These are phyloP conservation scores for Mesorhabditis belari DNA, from an alignment of 2,888 invertebrate species.

Conservation along the genomic window DNA sequence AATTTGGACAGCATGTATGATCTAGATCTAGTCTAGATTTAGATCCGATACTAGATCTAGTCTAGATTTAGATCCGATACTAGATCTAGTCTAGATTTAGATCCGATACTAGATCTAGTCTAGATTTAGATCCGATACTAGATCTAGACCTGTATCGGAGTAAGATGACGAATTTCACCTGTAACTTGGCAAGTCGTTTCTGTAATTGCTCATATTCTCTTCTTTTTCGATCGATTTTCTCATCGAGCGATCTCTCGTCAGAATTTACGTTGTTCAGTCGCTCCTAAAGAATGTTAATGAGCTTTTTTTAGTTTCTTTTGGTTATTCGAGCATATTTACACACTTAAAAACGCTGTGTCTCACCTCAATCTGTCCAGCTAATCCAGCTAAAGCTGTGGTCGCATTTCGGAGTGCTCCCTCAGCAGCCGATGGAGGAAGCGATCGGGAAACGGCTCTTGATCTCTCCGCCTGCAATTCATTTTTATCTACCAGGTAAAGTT, in stretches of 20 bases:
- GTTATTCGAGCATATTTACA: constrained; percentile 59
- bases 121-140: too few relatives aligned
- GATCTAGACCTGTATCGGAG: too few relatives aligned
- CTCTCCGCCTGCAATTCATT: background rate
- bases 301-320: too few relatives aligned
- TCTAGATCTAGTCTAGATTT: too few relatives aligned
- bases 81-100: too few relatives aligned
- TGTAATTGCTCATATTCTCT: constrained; percentile 84
- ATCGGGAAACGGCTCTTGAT: constrained; percentile 1
- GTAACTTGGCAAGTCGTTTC: constrained; percentile 82
- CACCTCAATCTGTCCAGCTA: constrained; percentile 23
- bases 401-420: constrained; percentile 74
- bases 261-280: constrained; percentile 78
- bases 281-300: constrained; percentile 30
- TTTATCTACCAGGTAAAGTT: background rate
- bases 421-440: constrained; percentile 60
- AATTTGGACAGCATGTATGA: too few relatives aligned
- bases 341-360: background rate
- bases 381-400: constrained; percentile 62
- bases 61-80: too few relatives aligned
- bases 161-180: constrained; percentile 63
- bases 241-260: constrained; percentile 79
- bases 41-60: too few relatives aligned
- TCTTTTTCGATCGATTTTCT: constrained; percentile 81
- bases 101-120: too few relatives aligned